Percentiles rank a stretch among this genome's conserved stretches.
Evolutionary conservation across 2,888 invertebrate species (phyloP).

Genomic region (Tiliacea citrago): DNA sequence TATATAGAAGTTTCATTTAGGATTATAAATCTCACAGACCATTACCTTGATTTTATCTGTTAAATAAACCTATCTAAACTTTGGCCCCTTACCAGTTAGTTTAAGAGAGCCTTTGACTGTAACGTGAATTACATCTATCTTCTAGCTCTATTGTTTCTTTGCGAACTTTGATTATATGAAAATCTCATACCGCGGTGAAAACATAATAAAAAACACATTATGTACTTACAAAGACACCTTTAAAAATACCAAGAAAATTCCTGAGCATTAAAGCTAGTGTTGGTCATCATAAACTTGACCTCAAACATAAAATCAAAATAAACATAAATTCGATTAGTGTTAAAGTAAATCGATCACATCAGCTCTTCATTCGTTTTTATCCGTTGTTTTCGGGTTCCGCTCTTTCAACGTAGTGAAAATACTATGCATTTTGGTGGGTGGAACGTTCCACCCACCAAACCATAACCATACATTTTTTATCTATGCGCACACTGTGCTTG

Average conservation of each 20-base stretch:
- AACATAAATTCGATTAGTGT: too few relatives aligned
- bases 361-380: too few relatives aligned
- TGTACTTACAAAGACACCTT: too few relatives aligned
- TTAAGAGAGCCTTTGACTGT: not conserved
- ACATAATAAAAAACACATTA: not conserved
- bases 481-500: too few relatives aligned
- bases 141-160: not conserved
- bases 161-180: not conserved
- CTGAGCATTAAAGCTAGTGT: not conserved
- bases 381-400: too few relatives aligned
- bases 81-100: not conserved
- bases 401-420: too few relatives aligned
- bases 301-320: slow-evolving; percentile 1
- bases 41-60: not conserved
- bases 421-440: too few relatives aligned
- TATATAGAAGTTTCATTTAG: not conserved
- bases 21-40: not conserved
- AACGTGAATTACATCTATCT: not conserved
- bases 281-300: slow-evolving; percentile 20
- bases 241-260: not conserved
- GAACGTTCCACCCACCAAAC: too few relatives aligned
- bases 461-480: too few relatives aligned
- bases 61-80: not conserved
- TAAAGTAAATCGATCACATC: too few relatives aligned
- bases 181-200: not conserved